Evolutionary conservation across 37 sponge, comb jelly and placozoan species (phyloP).

Genomic region (Spongilla lacustris): DNA sequence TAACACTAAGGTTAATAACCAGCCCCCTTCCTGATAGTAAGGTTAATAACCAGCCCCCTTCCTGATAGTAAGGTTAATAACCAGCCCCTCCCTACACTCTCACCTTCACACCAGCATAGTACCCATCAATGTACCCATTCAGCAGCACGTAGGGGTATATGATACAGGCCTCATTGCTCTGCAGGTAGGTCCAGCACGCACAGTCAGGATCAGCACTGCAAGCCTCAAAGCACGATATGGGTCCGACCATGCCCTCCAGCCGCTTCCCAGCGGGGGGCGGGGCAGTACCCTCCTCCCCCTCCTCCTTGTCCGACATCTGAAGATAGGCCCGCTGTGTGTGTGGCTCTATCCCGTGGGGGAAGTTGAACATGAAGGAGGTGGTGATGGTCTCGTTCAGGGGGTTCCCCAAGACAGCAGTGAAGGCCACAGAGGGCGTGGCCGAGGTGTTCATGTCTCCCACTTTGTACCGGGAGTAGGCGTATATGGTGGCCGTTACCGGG

Average conservation of each 20-base stretch:
- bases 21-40: too few species aligned
- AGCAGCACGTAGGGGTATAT: constrained; percentile 3
- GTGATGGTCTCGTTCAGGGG: neutral
- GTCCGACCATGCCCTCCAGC: neutral
- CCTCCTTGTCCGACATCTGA: neutral
- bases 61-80: too few species aligned
- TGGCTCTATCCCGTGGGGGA: constrained; percentile 15
- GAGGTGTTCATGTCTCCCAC: constrained; percentile 30
- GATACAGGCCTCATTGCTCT: neutral
- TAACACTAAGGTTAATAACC: too few species aligned
- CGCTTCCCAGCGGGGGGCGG: neutral
- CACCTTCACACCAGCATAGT: constrained; percentile 15
- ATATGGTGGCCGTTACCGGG: constrained; percentile 1
- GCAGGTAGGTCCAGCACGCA: neutral
- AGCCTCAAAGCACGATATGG: neutral
- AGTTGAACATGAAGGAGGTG: constrained; percentile 25
- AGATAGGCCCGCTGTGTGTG: neutral
- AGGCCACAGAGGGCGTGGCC: constrained; percentile 29
- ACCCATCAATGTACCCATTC: constrained; percentile 6
- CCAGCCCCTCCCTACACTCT: neutral
- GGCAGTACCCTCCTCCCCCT: neutral
- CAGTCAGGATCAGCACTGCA: neutral
- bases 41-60: too few species aligned
- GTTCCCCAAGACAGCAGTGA: constrained; percentile 15
- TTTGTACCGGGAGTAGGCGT: constrained; percentile 26